phyloP scores from a whole-genome alignment of 2,797 vertebrate genomes.

The Cryptoprocta ferox region DNA sequence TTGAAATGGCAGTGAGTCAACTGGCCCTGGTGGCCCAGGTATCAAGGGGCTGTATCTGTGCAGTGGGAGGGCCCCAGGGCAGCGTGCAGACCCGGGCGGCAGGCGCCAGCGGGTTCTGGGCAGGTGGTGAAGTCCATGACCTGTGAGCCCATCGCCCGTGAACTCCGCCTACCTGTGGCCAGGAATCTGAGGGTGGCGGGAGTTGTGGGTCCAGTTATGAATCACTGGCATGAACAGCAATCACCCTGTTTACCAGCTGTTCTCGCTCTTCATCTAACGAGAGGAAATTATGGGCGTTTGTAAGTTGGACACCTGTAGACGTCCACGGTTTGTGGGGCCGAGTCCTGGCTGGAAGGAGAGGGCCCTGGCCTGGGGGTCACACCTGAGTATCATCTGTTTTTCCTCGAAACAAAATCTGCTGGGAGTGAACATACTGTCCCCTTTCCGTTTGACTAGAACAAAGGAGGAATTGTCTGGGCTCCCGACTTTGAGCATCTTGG shows the following conservation, averaged over 20 bases:
- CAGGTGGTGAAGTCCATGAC: no score
- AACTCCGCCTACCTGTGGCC: neutral
- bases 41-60: neutral
- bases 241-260: accelerated
- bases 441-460: neutral
- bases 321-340: neutral
- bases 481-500: neutral
- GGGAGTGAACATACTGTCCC: accelerated
- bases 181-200: neutral
- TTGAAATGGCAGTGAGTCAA: accelerated
- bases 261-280: neutral
- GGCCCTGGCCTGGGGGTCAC: no score
- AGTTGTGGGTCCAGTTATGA: no score
- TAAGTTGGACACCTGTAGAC: no score
- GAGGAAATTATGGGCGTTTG: neutral
- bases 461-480: neutral
- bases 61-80: neutral
- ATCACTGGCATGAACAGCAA: accelerated
- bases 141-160: neutral
- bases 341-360: neutral
- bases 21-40: neutral
- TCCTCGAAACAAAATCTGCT: neutral
- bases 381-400: neutral
- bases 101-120: accelerated
- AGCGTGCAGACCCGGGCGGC: accelerated